phyloP scores from a whole-genome alignment of 2,113 vertebrate genomes.

The Salvator merianae region DNA sequence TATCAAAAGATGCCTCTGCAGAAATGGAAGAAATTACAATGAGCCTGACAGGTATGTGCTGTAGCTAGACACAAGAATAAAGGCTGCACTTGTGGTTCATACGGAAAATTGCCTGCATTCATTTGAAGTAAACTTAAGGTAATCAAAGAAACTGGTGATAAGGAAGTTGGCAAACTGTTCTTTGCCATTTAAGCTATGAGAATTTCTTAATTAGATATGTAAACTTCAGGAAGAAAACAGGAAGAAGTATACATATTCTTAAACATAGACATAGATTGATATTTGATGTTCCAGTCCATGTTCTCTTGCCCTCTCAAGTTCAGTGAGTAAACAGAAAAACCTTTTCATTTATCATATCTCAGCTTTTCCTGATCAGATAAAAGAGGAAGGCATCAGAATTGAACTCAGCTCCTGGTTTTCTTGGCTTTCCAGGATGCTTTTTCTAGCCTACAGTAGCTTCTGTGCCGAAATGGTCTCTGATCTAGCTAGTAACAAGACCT shows the following conservation, averaged over 20 bases:
- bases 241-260: neutral
- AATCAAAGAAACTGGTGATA: neutral
- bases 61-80: neutral
- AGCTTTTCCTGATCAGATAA: neutral
- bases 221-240: neutral
- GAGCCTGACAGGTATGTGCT: constrained; percentile 81
- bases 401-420: no score
- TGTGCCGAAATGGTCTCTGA: no score
- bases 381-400: no score
- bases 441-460: no score
- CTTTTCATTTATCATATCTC: neutral
- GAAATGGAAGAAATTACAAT: constrained; percentile 81
- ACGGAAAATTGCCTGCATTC: neutral
- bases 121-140: neutral
- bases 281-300: neutral
- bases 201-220: neutral
- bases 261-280: neutral
- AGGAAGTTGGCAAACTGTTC: neutral
- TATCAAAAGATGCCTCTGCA: constrained; percentile 80
- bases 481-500: no score
- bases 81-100: neutral
- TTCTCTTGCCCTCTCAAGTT: neutral
- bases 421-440: no score
- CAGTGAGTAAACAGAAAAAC: neutral
- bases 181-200: neutral